phyloP scores from a whole-genome alignment of 2,797 vertebrate species.

The Columba guinea region DNA sequence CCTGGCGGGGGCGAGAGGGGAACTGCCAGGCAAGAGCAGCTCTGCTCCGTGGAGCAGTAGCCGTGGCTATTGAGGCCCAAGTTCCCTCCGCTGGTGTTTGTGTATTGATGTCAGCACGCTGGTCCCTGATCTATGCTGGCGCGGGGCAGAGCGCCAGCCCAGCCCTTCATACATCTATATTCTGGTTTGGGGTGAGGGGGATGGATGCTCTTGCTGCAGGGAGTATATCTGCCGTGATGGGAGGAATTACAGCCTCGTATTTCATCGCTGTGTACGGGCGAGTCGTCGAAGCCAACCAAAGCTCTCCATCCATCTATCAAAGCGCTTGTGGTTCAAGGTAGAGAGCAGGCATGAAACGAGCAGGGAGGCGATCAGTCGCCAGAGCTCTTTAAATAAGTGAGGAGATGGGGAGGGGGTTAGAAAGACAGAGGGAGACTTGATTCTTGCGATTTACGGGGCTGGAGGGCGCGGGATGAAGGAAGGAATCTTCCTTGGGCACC shows the following conservation, averaged over 20 bases:
- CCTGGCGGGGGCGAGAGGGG: fast-evolving
- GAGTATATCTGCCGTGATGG: neutral
- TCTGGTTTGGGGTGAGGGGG: neutral
- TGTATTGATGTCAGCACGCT: fast-evolving
- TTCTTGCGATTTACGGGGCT: neutral
- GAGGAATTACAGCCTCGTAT: neutral
- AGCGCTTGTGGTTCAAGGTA: neutral
- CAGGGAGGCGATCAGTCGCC: neutral
- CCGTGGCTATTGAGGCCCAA: neutral
- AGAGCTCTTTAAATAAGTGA: neutral
- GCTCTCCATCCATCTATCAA: neutral
- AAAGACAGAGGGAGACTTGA: neutral
- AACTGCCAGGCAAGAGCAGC: neutral
- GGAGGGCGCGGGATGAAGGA: neutral
- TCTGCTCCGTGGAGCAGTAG: neutral
- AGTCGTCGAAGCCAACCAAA: neutral
- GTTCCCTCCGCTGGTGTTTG: neutral
- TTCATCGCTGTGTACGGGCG: neutral
- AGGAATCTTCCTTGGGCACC: neutral
- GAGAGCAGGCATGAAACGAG: neutral
- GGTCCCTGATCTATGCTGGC: neutral
- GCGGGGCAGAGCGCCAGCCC: neutral
- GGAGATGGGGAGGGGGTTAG: neutral
- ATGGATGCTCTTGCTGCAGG: neutral
- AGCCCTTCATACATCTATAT: neutral